Evolutionary conservation across 2,113 vertebrate species (phyloP), one percentile per base, ranked within the genome.

Genomic region (Rhineura floridana): DNA sequence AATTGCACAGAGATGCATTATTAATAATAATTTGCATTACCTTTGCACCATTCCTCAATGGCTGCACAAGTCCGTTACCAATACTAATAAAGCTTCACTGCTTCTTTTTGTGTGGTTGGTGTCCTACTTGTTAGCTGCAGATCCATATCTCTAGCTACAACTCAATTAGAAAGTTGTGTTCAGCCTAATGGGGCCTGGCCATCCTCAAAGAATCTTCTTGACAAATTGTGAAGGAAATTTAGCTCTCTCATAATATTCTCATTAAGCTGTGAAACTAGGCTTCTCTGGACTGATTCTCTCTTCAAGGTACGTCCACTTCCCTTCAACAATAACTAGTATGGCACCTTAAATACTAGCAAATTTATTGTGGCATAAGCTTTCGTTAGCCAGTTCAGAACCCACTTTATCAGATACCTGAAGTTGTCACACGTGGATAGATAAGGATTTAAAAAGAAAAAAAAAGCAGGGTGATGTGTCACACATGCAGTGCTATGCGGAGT

Each of bases 11-110:
- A n/a, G 77, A 48, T 77, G n/a, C 46, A 48, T 50, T 48, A 30
- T 77, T 73, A 44, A 84, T 70, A 84, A 84, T 52, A 55, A 30
- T 84, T 84, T 72, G 36, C 50, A 55, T 84, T 59, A 84, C 44
- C 70, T 72, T 72, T 84, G 83, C 46, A 42, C 83, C 25, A 13
- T 84, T 84, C 39, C 55, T 46, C 70, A 44, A 76, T 76, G 55
- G 52, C 30, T 44, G 15, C 30, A 50, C 83, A 62, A 23, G 50
- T 9, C 48, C 25, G 73, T 75, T 44, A 59, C 39, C 39, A 46
- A 62, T 63, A 62, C 52, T 55, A 85, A 85, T 85, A n/a, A 75
- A 75, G 69, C 28, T 8, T 62, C 39, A 76, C 50, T 44, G 25
- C 17, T 76, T 12, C 19, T 76, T 62, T 75, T 44, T 72, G 17